A percentile compares a stretch with the other conserved stretches of the same genome.
phyloP scores from a whole-genome alignment of 2,113 vertebrate genomes.

The Tor tambroides region DNA sequence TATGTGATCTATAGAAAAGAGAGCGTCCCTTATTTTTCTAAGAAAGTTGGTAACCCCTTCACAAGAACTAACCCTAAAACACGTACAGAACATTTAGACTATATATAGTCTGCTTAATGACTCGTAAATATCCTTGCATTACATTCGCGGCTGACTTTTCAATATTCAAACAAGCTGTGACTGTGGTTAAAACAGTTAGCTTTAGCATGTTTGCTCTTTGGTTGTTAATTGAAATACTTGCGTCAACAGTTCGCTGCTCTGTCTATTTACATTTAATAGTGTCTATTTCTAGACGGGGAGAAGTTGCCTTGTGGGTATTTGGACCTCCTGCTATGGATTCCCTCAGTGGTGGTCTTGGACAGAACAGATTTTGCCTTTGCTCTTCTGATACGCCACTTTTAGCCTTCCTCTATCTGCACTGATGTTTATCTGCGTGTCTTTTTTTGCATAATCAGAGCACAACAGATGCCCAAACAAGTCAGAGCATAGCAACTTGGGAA shows the following conservation, averaged over 20 bases:
- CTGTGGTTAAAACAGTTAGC: background rate
- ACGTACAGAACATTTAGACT: background rate
- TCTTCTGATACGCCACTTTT: constrained; percentile 23
- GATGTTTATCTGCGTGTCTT: constrained; percentile 37
- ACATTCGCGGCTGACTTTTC: background rate
- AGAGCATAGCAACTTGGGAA: constrained; percentile 31
- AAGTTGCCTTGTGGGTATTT: constrained; percentile 20
- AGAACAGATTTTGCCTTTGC: constrained; percentile 37
- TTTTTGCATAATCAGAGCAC: constrained; percentile 21
- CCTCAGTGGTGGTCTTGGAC: constrained; percentile 21
- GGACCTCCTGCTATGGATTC: constrained; percentile 20
- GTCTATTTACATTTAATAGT: constrained; percentile 32
- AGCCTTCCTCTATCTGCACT: constrained; percentile 18
- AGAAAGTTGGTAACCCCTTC: background rate
- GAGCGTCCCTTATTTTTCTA: too few species aligned
- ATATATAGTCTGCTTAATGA: constrained; percentile 24
- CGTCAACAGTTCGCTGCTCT: constrained; percentile 7
- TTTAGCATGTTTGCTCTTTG: constrained; percentile 33
- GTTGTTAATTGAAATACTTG: constrained; percentile 26
- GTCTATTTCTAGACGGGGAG: constrained; percentile 17
- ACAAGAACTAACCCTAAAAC: background rate
- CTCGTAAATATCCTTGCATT: constrained; percentile 10
- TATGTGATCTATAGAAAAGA: background rate
- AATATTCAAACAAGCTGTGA: constrained; percentile 1
- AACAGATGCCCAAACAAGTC: constrained; percentile 39